Base-by-base conservation (phyloP, 2,113 vertebrate genomes). In the Thalassoma bifasciatum region DNA sequence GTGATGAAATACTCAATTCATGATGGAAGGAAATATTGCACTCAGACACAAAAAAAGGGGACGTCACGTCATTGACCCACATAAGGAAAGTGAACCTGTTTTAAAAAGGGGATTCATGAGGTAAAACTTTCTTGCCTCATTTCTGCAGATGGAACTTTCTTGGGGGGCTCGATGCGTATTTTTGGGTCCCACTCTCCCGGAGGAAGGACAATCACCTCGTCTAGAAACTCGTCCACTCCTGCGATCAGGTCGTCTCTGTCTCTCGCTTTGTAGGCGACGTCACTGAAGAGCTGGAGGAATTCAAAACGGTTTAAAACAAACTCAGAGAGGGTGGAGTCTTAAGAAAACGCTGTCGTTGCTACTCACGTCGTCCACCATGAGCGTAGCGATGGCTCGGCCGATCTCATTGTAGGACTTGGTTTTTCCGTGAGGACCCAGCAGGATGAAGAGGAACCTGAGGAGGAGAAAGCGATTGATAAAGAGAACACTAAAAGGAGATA, bases 121-220 rank as follows among this genome's bases (percentile, higher is more conserved):
- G 4, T 37, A 4, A 0, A 17, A 10, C 50, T 9, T 5, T 23
- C 79, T 1, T 82, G 95, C 98, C 98, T 98, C 93, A 95, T 98
- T 22, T 99, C 97, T 11, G 96, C 97, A 0, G 98, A 97, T 34
- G 96, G 95, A 42, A 99, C 92, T 79, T 97, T 98, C 84, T 99
- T 99, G 14, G 97, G 97, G 0, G 98, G 98, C 58, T 99, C 98
- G 1, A 99, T 99, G 21, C 97, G 93, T 11, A 99, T 99, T 66
- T 96, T 99, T 23, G 98, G 97, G 79, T 99, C 98, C 98, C 98
- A 99, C 61, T 98, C 98, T 3, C 98, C 97, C 0, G 98, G 98
- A 0, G 98, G 98, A 21, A 99, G 96, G 19, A 99, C 97, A 0
- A 97, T 99, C 52, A 98, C 97, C 86, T 99, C 98, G 54, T 99